These are phyloP conservation scores for Oryzias celebensis DNA, from an alignment of 2,113 vertebrate species.

Conservation along the genomic window DNA sequence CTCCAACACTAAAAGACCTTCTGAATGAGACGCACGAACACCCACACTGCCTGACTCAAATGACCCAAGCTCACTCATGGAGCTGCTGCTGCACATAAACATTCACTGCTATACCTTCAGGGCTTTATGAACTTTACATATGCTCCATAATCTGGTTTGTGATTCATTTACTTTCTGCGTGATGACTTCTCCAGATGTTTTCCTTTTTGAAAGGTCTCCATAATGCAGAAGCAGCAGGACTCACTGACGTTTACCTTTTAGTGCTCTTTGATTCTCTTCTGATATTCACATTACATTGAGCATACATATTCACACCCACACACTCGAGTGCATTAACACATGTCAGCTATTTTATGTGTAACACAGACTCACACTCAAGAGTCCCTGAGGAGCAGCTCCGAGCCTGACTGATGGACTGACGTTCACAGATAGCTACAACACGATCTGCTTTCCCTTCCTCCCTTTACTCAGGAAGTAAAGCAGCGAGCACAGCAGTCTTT, in stretches of 20 bases:
- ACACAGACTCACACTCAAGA: constrained; percentile 8
- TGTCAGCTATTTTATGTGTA: constrained; percentile 35
- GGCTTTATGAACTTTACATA: constrained; percentile 38
- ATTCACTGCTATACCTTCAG: constrained; percentile 33
- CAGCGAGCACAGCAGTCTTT: constrained; percentile 12
- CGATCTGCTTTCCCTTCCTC: constrained; percentile 31
- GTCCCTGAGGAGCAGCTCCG: constrained; percentile 15
- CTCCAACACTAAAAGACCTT: background rate
- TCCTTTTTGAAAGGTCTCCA: constrained; percentile 30
- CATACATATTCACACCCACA: constrained; percentile 58
- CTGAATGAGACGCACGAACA: background rate
- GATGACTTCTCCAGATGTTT: constrained; percentile 58
- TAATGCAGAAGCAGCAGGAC: constrained; percentile 23
- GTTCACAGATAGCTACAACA: constrained; percentile 40
- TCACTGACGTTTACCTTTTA: constrained; percentile 34
- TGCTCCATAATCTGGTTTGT: constrained; percentile 14
- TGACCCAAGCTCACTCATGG: constrained; percentile 12
- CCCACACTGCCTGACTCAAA: background rate
- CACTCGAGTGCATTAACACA: constrained; percentile 51
- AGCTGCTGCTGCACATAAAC: constrained; percentile 15
- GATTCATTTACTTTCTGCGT: constrained; percentile 1
- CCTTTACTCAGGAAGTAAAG: background rate
- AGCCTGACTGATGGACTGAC: constrained; percentile 46
- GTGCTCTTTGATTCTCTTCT: constrained; percentile 10
- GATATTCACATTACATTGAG: constrained; percentile 45